Base-by-base conservation (phyloP, 2,797 vertebrate genomes). In the Etheostoma perlongum region DNA sequence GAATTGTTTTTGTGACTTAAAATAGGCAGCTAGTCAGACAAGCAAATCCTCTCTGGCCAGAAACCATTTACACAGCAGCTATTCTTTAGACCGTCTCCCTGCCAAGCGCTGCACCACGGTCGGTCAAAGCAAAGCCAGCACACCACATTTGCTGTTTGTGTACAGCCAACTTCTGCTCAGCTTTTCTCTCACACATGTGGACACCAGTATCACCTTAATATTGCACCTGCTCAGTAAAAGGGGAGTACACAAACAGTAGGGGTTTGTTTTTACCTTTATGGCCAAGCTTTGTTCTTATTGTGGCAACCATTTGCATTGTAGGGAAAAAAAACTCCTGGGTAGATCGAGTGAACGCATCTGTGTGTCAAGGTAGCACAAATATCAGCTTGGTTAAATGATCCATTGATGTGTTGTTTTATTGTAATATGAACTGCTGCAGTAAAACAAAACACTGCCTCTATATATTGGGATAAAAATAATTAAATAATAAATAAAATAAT, bases 1-100 rank as follows among this genome's bases (percentile, higher is more conserved):
- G 75, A 88, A 88, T 84, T 85, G 78, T 59, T 84, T 90, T 83
- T 86, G 82, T 86, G 72, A 79, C 83, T 75, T 73, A 55, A 83
- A 85, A 40, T 85, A 89, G 70, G 66, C 75, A 54, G 69, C 83
- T 30, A 71, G 76, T 79, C 76, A 81, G 79, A 64, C 79, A 76
- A 33, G 69, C 66, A 85, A 89, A 92, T 91, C 82, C 81, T 86
- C 74, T 82, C 79, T 88, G 81, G 67, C 80, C 68, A 61, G 77
- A 86, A 64, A 87, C 52, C 81, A 63, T 80, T 88, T 79, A 78
- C 71, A 68, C 40, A 6, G 73, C 25, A 23, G 49, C 77, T 73
- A 23, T 57, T 49, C 62, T 79, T 79, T 59, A 58, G 60, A 72
- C 60, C 6, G 0, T 61, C 72, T 80, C 52, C 19, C 62, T 78